These are phyloP conservation scores for Trichoplax adhaerens DNA, from an alignment of 37 sponge, comb jelly and placozoan species.

Conservation along the genomic window DNA sequence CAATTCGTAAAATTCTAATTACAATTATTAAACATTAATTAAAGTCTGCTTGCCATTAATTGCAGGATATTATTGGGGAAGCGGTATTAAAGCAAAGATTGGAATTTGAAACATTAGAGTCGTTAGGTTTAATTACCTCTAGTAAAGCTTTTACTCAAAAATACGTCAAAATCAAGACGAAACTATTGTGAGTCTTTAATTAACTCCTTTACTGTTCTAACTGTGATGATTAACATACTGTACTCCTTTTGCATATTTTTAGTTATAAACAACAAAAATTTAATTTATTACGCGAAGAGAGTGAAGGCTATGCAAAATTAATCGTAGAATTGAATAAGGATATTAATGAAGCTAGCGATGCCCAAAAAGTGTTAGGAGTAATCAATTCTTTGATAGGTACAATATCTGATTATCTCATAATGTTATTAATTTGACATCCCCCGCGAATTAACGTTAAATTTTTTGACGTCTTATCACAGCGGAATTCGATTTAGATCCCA, in stretches of 20 bases:
- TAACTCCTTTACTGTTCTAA: not conserved
- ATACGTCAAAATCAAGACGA: slow-evolving; percentile 74
- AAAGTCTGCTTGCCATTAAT: no score
- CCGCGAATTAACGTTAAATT: not conserved
- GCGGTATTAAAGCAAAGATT: slow-evolving; percentile 67
- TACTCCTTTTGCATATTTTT: not conserved
- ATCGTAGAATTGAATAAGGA: slow-evolving; percentile 65
- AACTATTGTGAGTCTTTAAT: slow-evolving; percentile 50
- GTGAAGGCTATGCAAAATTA: slow-evolving; percentile 90
- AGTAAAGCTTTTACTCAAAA: slow-evolving; percentile 69
- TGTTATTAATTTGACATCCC: not conserved
- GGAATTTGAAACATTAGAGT: slow-evolving; percentile 76
- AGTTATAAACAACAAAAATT: slow-evolving; percentile 97
- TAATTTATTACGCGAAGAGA: slow-evolving; percentile 95
- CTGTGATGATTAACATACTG: not conserved
- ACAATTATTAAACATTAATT: no score
- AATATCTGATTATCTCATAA: not conserved
- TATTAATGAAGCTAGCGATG: slow-evolving; percentile 6
- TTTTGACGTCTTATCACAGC: not conserved
- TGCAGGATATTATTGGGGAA: no score
- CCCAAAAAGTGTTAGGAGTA: slow-evolving; percentile 33
- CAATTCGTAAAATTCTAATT: no score
- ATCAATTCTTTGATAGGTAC: slow-evolving; percentile 72
- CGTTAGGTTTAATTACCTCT: slow-evolving; percentile 46
- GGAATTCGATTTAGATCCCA: slow-evolving; percentile 84